phyloP scores from a whole-genome alignment of 2,797 vertebrate species.

The Molossus alvarezi region DNA sequence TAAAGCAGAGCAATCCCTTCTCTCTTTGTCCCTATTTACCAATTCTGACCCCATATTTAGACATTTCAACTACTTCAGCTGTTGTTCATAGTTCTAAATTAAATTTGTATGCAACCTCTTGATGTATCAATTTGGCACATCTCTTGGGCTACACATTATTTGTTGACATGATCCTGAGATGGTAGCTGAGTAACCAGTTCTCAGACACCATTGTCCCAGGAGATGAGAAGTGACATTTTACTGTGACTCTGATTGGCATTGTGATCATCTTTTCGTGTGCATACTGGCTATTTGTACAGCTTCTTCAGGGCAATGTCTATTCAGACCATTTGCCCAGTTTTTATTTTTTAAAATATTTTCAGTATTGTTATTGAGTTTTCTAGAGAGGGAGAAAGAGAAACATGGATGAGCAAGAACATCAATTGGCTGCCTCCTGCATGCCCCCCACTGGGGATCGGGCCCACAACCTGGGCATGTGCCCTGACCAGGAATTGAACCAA shows the following conservation, averaged over 20 bases:
- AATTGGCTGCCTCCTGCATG: too few relatives aligned
- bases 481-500: too few relatives aligned
- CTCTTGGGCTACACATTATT: not conserved
- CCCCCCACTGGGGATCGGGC: too few relatives aligned
- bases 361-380: too few relatives aligned
- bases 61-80: not conserved
- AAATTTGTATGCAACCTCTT: not conserved
- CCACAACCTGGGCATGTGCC: too few relatives aligned
- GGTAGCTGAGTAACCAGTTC: not conserved
- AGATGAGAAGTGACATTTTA: not conserved
- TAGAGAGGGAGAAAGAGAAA: too few relatives aligned
- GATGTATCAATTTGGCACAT: not conserved
- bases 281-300: not conserved
- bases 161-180: not conserved
- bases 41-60: not conserved
- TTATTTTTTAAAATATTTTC: not conserved
- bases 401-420: too few relatives aligned
- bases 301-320: not conserved
- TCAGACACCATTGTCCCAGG: not conserved
- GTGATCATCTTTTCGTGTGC: not conserved
- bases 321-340: not conserved
- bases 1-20: not conserved
- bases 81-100: constrained; percentile 15
- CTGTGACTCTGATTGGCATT: not conserved
- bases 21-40: not conserved